Evolutionary conservation across 2,797 vertebrate genomes (phyloP).

Genomic region (Bufotes viridis): DNA sequence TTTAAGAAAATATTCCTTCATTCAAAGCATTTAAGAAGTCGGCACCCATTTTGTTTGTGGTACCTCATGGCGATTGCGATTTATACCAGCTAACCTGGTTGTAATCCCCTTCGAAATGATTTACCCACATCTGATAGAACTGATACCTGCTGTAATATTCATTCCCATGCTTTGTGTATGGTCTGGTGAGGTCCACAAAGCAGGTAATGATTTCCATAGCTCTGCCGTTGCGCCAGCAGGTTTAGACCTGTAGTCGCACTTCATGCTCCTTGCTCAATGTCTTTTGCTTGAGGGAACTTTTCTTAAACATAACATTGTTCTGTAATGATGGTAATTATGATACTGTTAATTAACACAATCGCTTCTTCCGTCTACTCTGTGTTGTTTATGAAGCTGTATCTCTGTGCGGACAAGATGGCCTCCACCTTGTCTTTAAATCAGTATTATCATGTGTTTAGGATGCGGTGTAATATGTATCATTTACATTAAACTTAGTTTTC

Average conservation of each 20-base stretch:
- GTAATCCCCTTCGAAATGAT: background rate
- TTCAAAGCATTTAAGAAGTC: background rate
- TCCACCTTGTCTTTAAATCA: constrained; percentile 62
- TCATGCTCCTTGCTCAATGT: background rate
- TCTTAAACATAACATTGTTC: constrained; percentile 20
- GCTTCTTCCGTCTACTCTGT: constrained; percentile 34
- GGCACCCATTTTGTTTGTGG: background rate
- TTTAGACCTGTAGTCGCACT: constrained; percentile 16
- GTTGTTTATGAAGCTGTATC: background rate
- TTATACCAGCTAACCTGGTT: background rate
- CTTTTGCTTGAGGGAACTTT: constrained; percentile 21
- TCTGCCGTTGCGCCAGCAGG: background rate
- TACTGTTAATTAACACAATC: constrained; percentile 25
- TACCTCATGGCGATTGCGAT: background rate
- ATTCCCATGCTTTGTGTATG: background rate
- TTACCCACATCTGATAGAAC: background rate
- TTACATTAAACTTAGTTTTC: constrained; percentile 18
- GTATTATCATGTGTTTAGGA: constrained; percentile 62
- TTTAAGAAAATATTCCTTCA: background rate
- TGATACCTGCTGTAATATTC: background rate
- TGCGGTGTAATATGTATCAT: constrained; percentile 12
- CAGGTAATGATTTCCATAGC: background rate
- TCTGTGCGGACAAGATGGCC: constrained; percentile 26
- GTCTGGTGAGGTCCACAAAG: background rate
- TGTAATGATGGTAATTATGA: constrained; percentile 23